Evolutionary conservation across 1,140 invertebrate species (phyloP).

Genomic region (Euura saliciscinereae): DNA sequence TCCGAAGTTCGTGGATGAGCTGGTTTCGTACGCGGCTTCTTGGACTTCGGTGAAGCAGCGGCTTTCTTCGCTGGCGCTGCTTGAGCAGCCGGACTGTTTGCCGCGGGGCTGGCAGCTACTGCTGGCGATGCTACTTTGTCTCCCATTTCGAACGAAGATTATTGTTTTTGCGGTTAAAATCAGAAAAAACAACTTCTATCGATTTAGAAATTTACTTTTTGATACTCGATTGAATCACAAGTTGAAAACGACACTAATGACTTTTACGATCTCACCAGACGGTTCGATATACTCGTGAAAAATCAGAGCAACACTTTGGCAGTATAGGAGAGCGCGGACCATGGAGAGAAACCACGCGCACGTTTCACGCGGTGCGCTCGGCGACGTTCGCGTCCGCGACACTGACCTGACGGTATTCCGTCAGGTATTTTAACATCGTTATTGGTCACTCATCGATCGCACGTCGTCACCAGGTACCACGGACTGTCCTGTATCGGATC

Average conservation of each 20-base stretch:
- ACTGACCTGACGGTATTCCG: not conserved
- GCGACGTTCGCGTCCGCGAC: not conserved
- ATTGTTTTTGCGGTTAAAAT: constrained; percentile 20
- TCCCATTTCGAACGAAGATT: not conserved
- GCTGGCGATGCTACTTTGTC: constrained; percentile 3
- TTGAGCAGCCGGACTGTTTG: constrained; percentile 11
- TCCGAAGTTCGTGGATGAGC: constrained; percentile 59
- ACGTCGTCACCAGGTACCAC: not conserved
- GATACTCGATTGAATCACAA: not conserved
- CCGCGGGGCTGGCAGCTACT: constrained; percentile 21
- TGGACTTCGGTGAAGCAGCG: constrained; percentile 33
- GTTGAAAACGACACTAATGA: not conserved
- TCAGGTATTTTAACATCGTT: not conserved
- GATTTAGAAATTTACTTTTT: not conserved
- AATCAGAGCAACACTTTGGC: not conserved
- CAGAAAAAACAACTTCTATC: not conserved
- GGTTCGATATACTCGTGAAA: not conserved
- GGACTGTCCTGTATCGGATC: not conserved
- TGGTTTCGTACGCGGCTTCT: constrained; percentile 53
- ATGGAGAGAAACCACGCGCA: constrained; percentile 31
- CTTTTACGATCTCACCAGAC: not conserved
- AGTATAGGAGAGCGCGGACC: constrained; percentile 31
- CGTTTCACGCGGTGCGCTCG: not conserved
- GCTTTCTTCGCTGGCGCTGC: constrained; percentile 14
- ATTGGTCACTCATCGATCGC: not conserved